Evolutionary conservation across 2,888 invertebrate genomes (phyloP).

Genomic region (Yponomeuta plumbellus): DNA sequence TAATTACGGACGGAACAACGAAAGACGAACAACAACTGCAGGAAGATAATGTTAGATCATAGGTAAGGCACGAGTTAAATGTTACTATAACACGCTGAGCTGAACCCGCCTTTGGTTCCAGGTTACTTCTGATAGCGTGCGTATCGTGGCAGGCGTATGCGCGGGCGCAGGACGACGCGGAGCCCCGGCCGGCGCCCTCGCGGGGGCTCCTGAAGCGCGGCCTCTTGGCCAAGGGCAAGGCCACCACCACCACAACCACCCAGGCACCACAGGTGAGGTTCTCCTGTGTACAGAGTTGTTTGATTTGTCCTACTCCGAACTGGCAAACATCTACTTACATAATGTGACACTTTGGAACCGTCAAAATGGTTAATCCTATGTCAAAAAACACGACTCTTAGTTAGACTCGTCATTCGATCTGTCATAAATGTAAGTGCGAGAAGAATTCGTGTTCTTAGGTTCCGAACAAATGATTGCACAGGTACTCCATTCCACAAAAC

Average conservation of each 20-base stretch:
- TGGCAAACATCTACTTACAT: background rate
- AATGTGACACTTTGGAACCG: too few relatives aligned
- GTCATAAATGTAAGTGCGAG: too few relatives aligned
- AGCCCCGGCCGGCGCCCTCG: slow-evolving; percentile 36
- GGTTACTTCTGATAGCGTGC: slow-evolving; percentile 52
- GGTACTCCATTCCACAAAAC: too few relatives aligned
- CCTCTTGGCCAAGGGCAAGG: slow-evolving; percentile 48
- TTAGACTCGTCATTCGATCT: too few relatives aligned
- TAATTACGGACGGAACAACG: too few relatives aligned
- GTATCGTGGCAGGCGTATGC: slow-evolving; percentile 41
- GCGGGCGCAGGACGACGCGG: slow-evolving; percentile 49
- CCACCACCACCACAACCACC: slow-evolving; percentile 61
- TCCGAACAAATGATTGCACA: too few relatives aligned
- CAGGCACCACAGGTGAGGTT: slow-evolving; percentile 50
- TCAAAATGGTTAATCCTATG: too few relatives aligned
- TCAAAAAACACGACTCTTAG: too few relatives aligned
- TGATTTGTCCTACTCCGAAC: background rate
- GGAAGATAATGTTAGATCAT: too few relatives aligned
- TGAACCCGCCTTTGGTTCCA: slow-evolving; percentile 36
- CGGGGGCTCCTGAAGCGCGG: slow-evolving; percentile 59
- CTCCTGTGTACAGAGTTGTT: background rate
- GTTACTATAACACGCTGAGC: background rate
- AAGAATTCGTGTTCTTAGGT: too few relatives aligned
- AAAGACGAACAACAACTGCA: too few relatives aligned
- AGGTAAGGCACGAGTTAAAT: too few relatives aligned